Evolutionary conservation across 1,140 invertebrate genomes (phyloP).

Genomic region (roundworm (Caenorhabditis elegans)): WBcel235 BX284604.4:6448501-6449000

Average conservation of each 20-base stretch:
- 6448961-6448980: not conserved
- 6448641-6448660: not conserved
- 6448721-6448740: not conserved
- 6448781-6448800: not conserved
- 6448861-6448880: conserved; percentile 21
- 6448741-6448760: not conserved
- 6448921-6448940: too few relatives aligned
- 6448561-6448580: not conserved
- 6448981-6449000: not conserved
- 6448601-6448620: not conserved
- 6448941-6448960: not conserved
- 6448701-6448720: not conserved
- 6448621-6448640: not conserved
- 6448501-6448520: not conserved
- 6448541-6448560: not conserved
- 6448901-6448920: too few relatives aligned
- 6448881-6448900: not conserved
- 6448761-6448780: not conserved
- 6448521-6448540: not conserved
- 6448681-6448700: not conserved
- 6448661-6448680: not conserved
- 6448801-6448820: not conserved
- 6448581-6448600: not conserved
- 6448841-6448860: conserved; percentile 33
- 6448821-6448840: not conserved